These are phyloP conservation scores for Ophioderma brevispina DNA, from an alignment of 35 echinoderm and acorn worm genomes.

Conservation along the genomic window DNA sequence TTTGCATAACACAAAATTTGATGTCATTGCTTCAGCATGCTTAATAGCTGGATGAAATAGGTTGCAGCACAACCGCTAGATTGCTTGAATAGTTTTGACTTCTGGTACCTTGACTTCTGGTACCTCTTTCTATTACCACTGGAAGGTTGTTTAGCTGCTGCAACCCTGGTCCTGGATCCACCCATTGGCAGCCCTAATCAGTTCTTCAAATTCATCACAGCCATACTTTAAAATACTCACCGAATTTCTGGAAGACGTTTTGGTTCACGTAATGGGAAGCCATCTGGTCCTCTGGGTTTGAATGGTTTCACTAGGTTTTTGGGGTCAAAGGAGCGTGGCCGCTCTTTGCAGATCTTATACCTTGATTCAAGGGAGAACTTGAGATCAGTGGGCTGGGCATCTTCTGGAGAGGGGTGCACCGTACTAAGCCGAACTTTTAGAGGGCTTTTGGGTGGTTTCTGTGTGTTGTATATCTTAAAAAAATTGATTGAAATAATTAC, in stretches of 20 bases:
- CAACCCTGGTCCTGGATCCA: too few species aligned
- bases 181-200: too few species aligned
- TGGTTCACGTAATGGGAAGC: conserved; percentile 80
- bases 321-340: conserved; percentile 50
- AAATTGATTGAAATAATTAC: too few species aligned
- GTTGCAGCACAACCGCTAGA: too few species aligned
- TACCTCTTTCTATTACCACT: too few species aligned
- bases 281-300: conserved; percentile 88
- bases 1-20: too few species aligned
- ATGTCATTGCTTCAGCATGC: too few species aligned
- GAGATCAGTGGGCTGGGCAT: conserved; percentile 52
- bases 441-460: conserved; percentile 78
- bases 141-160: too few species aligned
- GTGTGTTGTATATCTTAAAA: conserved; percentile 45
- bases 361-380: conserved; percentile 76
- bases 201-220: too few species aligned
- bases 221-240: neutral
- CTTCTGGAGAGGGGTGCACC: neutral
- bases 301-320: conserved; percentile 83
- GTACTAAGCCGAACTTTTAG: neutral
- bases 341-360: conserved; percentile 59
- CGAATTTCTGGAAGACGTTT: conserved; percentile 68
- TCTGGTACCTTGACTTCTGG: too few species aligned
- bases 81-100: too few species aligned
- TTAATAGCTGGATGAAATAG: too few species aligned